These are phyloP conservation scores for Molanna angustata DNA, from an alignment of 2,888 invertebrate species.

Conservation along the genomic window DNA sequence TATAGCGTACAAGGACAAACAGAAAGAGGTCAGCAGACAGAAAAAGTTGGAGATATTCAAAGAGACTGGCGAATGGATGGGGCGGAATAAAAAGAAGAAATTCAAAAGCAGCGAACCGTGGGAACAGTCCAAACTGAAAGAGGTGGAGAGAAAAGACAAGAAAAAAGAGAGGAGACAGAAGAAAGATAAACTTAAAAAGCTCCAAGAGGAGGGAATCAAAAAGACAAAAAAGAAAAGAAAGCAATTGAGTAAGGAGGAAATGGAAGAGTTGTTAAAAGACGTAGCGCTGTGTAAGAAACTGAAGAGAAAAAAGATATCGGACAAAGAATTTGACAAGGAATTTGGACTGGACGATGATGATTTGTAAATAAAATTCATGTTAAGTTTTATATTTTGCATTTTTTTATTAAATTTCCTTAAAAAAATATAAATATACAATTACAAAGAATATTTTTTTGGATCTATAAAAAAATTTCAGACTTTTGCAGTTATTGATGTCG, in stretches of 20 bases:
- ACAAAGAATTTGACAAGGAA: slow-evolving; percentile 63
- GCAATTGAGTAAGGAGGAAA: slow-evolving; percentile 67
- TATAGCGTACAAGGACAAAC: slow-evolving; percentile 76
- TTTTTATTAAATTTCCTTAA: too few relatives aligned
- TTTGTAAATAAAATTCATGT: too few relatives aligned
- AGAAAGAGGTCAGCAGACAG: slow-evolving; percentile 70
- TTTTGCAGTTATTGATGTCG: too few relatives aligned
- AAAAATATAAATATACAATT: too few relatives aligned
- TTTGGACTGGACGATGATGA: slow-evolving; percentile 51
- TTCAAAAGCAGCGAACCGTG: slow-evolving; percentile 69
- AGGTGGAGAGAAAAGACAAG: slow-evolving; percentile 65
- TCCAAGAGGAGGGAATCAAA: slow-evolving; percentile 38
- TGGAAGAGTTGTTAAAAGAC: slow-evolving; percentile 76
- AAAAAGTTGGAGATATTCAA: slow-evolving; percentile 68
- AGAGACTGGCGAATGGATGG: slow-evolving; percentile 75
- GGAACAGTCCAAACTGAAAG: slow-evolving; percentile 60
- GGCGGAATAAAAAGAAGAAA: slow-evolving; percentile 52
- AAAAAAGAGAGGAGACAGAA: slow-evolving; percentile 61
- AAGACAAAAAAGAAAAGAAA: slow-evolving; percentile 50
- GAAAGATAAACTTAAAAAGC: slow-evolving; percentile 56
- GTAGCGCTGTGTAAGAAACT: slow-evolving; percentile 81
- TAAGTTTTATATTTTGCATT: too few relatives aligned
- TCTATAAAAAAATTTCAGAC: too few relatives aligned
- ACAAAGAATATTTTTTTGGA: too few relatives aligned
- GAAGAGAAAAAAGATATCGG: slow-evolving; percentile 75